These are phyloP conservation scores for Linnaemya vulpina DNA, from an alignment of 2,888 invertebrate species.

Conservation along the genomic window DNA sequence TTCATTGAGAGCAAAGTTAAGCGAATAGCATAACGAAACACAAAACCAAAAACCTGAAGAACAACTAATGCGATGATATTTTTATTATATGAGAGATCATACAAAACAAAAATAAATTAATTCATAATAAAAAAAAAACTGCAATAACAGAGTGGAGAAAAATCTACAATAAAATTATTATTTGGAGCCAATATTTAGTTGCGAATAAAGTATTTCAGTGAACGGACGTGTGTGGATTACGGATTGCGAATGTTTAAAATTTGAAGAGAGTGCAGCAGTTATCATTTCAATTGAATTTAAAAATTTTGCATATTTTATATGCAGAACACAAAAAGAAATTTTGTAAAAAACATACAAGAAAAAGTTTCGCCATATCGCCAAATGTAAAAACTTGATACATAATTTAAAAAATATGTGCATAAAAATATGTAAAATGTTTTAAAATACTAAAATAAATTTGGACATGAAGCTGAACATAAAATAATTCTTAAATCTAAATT, in stretches of 20 bases:
- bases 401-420: background rate
- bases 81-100: conserved; percentile 56
- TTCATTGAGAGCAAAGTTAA: conserved; percentile 36
- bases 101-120: background rate
- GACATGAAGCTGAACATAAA: background rate
- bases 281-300: conserved; percentile 27
- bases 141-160: conserved; percentile 59
- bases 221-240: conserved; percentile 53
- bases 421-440: background rate
- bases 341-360: conserved; percentile 28
- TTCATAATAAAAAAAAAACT: conserved; percentile 51
- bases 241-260: conserved; percentile 29
- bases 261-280: conserved; percentile 47
- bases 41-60: conserved; percentile 58
- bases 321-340: conserved; percentile 64
- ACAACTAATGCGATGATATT: conserved; percentile 47
- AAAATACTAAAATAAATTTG: conserved; percentile 8
- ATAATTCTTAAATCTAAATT: background rate
- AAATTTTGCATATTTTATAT: conserved; percentile 53
- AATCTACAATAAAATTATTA: conserved; percentile 39
- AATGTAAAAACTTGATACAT: conserved; percentile 24
- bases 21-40: conserved; percentile 12
- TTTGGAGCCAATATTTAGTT: conserved; percentile 60
- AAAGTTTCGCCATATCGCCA: conserved; percentile 53
- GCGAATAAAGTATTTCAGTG: conserved; percentile 56